Evolutionary conservation across 2,797 vertebrate genomes (phyloP), one percentile per base, ranked within the genome.

Genomic region (Heliangelus exortis): DNA sequence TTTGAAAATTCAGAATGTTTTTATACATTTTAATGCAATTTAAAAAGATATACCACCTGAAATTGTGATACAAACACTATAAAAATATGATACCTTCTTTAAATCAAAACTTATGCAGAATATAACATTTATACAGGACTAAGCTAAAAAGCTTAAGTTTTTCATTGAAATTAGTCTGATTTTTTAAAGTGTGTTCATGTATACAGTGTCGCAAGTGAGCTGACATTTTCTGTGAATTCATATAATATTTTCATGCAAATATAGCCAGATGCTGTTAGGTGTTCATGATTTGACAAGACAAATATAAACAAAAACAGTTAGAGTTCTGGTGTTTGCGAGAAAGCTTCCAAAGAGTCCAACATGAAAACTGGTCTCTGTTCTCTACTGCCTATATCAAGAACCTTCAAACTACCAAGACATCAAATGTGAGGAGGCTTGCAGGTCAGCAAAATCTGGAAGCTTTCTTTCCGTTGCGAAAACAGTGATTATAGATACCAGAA

Each of bases 231-330:
- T 54, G 9, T 47, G 14, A 75, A 41, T 43, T 8, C 8, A 12
- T 31, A 1, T 28, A 7, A 15, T 6, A 43, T 89, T 81, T 33
- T 93, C n/a, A 75, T 76, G 50, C 92, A 95, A 83, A 92, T 83
- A 66, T 47, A 68, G 45, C 45, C 86, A 93, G 90, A 57, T 96
- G 69, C 75, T 96, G 55, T 86, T 67, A 82, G 48, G 33, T 96
- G 68, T 61, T 90, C 57, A 54, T 92, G 77, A 84, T 89, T 88
- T 95, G 73, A 77, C 62, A 91, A 96, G 72, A 28, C 54, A 88
- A 82, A 80, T 75, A 88, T 62, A 91, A 96, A 84, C 71, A 95
- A 88, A 95, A 96, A 79, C 62, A 87, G 58, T 76, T 67, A 82
- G 80, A 87, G 47, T 36, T 91, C 85, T 81, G 39, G 43, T 95